Base-by-base conservation (phyloP, 2,888 invertebrate genomes). In the Alcis repandata region DNA sequence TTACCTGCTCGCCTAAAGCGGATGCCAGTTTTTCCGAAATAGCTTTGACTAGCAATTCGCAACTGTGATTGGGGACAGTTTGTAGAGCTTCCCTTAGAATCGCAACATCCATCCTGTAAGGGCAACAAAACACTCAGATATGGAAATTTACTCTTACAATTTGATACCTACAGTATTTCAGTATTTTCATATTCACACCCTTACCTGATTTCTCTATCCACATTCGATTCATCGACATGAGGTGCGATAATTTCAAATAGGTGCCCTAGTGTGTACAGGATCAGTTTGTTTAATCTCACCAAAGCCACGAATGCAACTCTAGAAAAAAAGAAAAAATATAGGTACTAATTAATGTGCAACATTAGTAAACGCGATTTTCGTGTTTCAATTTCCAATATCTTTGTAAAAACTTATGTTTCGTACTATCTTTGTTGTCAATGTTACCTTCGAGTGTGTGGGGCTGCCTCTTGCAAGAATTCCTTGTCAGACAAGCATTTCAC, bases 231-330 rank as follows among this genome's bases (percentile, higher is more conserved):
- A 79, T 88, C 90, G 83, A 83, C 94, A 87, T 91, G 91, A 68
- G 79, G 95, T 83, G 85, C 95, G 85, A 85, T 94, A 91, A 88
- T 89, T 83, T 96, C 96, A 88, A 96, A 94, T 20, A 97, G 95
- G 80, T 98, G 97, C 10, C 97, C 98, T 68, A 98, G 95, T 9
- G 98, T 97, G 36, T 98, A 98, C 58, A 99, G 92, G 78, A 98
- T 95, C 66, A 99, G 91, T 90, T 99, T 99, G 73, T 97, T 96
- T 74, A 99, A 94, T 83, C 98, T 97, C 78, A 99, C 94, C 71
- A 98, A 96, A 49, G 97, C 97, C 79, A 98, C 94, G 88, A 97
- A 98, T 10, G 98, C 98, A 63, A 97, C 96, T 77, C 98, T 96
- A n/a, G 89, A 68, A 88, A 90, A 80, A 56, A 40, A 63, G 58